Conservation (phyloP, 37 sponge, comb jelly and placozoan genomes). For the Theonella swinhoei region DNA sequence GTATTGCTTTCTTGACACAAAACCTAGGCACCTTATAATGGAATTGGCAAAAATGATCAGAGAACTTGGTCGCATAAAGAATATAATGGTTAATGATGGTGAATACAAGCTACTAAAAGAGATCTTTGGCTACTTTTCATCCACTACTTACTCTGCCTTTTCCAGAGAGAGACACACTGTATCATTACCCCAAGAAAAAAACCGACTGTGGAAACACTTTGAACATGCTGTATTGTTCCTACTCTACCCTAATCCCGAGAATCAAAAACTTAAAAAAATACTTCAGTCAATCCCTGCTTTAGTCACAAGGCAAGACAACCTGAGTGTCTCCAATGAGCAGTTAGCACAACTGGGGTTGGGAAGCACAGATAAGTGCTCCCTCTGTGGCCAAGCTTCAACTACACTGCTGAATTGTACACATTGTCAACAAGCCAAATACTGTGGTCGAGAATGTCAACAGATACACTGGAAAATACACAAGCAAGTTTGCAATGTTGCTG, state of each 20-base stretch:
- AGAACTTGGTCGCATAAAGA: background rate
- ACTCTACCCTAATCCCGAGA: background rate
- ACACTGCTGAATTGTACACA: background rate
- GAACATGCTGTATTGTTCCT: background rate
- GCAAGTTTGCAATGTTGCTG: background rate
- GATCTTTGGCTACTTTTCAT: slow-evolving; percentile 12
- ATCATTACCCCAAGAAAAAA: background rate
- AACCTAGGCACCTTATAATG: background rate
- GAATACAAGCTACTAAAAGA: slow-evolving; percentile 14
- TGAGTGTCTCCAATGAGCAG: too few relatives aligned
- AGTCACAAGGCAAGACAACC: too few relatives aligned
- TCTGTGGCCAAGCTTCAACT: background rate
- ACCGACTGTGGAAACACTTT: background rate
- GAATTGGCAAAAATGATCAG: background rate
- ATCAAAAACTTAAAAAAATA: too few relatives aligned
- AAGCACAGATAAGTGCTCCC: background rate
- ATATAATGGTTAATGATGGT: slow-evolving; percentile 3
- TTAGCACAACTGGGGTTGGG: background rate
- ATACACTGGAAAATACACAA: background rate
- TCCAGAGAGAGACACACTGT: background rate
- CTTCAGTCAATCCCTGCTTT: background rate
- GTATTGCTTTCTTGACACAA: slow-evolving; percentile 7
- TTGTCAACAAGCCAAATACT: background rate
- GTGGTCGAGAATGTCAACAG: background rate
- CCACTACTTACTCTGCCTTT: background rate